Conservation (phyloP, 1,140 invertebrate species). For the Thaumatotibia leucotreta region DNA sequence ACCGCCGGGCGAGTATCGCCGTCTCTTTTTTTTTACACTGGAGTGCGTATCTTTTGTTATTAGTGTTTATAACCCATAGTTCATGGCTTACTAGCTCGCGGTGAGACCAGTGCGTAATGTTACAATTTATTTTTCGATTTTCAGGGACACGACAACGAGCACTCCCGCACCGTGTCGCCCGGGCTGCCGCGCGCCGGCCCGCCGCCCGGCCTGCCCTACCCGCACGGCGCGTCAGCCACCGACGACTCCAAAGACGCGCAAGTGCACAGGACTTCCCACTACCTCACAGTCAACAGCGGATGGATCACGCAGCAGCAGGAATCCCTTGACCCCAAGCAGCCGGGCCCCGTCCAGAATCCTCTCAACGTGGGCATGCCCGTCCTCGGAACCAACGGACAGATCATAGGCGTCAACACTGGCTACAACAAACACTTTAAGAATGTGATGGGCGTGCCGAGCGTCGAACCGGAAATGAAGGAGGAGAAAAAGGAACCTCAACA, state of each 20-base stretch:
- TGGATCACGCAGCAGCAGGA: slow-evolving; percentile 65
- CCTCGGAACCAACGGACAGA: slow-evolving; percentile 76
- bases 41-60: too few species aligned
- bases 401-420: slow-evolving; percentile 76
- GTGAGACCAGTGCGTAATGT: too few species aligned
- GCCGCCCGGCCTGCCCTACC: slow-evolving; percentile 50
- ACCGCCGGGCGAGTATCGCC: too few species aligned
- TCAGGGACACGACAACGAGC: slow-evolving; percentile 47
- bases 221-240: slow-evolving; percentile 33
- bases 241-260: slow-evolving; percentile 54
- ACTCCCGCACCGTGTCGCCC: slow-evolving; percentile 43
- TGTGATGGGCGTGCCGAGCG: slow-evolving; percentile 32
- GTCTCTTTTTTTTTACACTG: too few species aligned
- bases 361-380: slow-evolving; percentile 65
- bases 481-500: slow-evolving; percentile 49
- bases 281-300: slow-evolving; percentile 66
- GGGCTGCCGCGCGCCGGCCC: slow-evolving; percentile 23
- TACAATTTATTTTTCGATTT: slow-evolving; percentile 19
- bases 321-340: slow-evolving; percentile 34
- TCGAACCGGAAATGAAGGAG: slow-evolving; percentile 46
- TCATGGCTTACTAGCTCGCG: too few species aligned
- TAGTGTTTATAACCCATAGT: too few species aligned
- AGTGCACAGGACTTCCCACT: slow-evolving; percentile 63
- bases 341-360: slow-evolving; percentile 29
- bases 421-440: slow-evolving; percentile 58